These are phyloP conservation scores for Carposina sasakii DNA, from an alignment of 1,140 invertebrate species.

Conservation along the genomic window DNA sequence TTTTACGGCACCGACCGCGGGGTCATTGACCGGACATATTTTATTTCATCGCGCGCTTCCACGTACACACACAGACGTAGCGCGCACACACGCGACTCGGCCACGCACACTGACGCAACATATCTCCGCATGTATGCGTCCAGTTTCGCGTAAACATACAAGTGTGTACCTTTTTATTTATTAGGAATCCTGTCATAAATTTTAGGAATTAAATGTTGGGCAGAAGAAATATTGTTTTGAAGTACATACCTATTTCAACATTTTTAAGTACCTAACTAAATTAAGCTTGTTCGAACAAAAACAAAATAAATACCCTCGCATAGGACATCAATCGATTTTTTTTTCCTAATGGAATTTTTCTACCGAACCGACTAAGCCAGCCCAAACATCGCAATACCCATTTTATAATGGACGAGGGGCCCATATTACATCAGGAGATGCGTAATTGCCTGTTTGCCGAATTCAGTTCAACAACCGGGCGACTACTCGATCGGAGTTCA, in stretches of 20 bases:
- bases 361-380: no score
- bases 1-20: conserved; percentile 69
- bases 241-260: no score
- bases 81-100: conserved; percentile 40
- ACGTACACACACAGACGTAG: conserved; percentile 61
- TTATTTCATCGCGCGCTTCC: conserved; percentile 71
- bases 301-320: not conserved
- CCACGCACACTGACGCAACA: conserved; percentile 50
- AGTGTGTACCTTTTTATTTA: conserved; percentile 53
- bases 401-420: conserved; percentile 31
- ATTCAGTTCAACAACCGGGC: conserved; percentile 70
- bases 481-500: conserved; percentile 61
- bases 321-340: no score
- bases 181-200: no score
- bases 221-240: no score
- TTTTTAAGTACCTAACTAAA: not conserved
- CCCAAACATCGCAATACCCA: not conserved
- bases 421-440: conserved; percentile 47
- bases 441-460: conserved; percentile 67
- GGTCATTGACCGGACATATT: conserved; percentile 71
- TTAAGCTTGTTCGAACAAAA: not conserved
- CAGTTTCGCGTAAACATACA: conserved; percentile 63
- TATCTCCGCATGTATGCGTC: conserved; percentile 60
- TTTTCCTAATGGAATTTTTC: no score
- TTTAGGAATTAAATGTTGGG: no score